These are phyloP conservation scores for Nothobranchius furzeri DNA, from an alignment of 2,113 vertebrate genomes.

Conservation along the genomic window DNA sequence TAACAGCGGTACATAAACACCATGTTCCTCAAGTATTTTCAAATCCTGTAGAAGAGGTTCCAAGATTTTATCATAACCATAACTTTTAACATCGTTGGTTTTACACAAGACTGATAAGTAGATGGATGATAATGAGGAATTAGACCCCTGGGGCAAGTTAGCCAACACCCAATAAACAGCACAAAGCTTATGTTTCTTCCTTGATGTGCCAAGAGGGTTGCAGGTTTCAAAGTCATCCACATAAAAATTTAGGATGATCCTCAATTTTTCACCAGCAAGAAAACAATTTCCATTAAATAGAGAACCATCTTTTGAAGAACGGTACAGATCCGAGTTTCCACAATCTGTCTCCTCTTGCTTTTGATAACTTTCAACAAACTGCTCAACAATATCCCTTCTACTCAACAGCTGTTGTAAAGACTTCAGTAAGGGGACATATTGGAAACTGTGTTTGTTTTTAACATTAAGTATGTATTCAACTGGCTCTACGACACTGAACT, in stretches of 20 bases:
- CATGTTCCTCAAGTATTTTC: not conserved
- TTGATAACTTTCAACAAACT: slow-evolving; percentile 1
- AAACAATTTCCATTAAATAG: slow-evolving; percentile 19
- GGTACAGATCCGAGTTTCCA: not conserved
- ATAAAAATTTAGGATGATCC: accelerated
- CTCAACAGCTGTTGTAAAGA: slow-evolving; percentile 14
- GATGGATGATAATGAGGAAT: not conserved
- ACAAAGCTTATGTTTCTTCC: not conserved
- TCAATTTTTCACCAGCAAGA: accelerated
- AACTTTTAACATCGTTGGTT: not conserved
- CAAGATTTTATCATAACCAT: not conserved
- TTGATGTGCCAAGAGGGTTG: not conserved
- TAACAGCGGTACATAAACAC: not conserved
- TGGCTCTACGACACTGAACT: slow-evolving; percentile 15
- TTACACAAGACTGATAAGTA: slow-evolving; percentile 8
- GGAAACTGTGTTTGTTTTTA: slow-evolving; percentile 15
- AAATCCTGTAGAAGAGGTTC: slow-evolving; percentile 6
- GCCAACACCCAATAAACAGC: slow-evolving; percentile 9
- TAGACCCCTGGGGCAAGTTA: not conserved
- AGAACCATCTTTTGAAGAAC: not conserved
- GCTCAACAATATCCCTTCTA: not conserved
- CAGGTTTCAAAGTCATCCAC: not conserved
- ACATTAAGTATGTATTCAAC: slow-evolving; percentile 21
- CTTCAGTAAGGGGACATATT: slow-evolving; percentile 15
- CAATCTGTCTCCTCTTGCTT: accelerated